A percentile compares a stretch with the other conserved stretches of the same genome.
phyloP scores from a whole-genome alignment of 2,888 invertebrate species.

The Monopis laevigella region DNA sequence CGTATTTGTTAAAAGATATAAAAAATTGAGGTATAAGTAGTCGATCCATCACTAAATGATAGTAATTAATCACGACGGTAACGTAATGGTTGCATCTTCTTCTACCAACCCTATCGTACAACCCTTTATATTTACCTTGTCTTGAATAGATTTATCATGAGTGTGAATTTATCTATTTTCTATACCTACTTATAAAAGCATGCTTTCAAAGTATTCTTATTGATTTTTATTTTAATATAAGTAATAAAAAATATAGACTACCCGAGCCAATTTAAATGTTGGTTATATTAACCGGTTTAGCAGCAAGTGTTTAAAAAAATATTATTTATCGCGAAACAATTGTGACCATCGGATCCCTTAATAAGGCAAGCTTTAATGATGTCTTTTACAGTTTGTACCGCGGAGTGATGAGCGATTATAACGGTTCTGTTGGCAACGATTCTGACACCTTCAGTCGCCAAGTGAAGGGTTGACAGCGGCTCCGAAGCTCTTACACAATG shows the following conservation, averaged over 20 bases:
- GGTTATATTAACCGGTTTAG: conserved; percentile 50
- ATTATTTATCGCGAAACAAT: conserved; percentile 35
- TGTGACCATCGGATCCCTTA: conserved; percentile 36
- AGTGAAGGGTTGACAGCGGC: conserved; percentile 60
- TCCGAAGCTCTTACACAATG: conserved; percentile 48
- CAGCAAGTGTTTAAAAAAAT: conserved; percentile 44
- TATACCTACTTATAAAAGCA: no score
- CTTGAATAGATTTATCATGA: no score
- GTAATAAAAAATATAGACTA: no score
- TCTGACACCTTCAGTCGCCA: conserved; percentile 19
- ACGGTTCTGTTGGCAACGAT: conserved; percentile 39
- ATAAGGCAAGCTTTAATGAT: conserved; percentile 63
- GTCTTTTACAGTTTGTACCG: conserved; percentile 57
- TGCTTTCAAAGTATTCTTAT: no score
- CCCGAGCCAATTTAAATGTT: no score
- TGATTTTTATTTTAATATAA: no score
- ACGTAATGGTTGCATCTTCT: conserved; percentile 27
- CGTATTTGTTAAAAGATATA: background rate
- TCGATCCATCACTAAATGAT: conserved; percentile 47
- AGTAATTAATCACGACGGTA: conserved; percentile 55
- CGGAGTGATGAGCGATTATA: conserved; percentile 58
- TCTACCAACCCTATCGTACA: no score
- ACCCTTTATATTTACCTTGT: no score
- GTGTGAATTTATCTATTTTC: no score
- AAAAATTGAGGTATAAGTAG: conserved; percentile 12